Evolutionary conservation across 1,140 invertebrate species (phyloP), one percentile per base, ranked within the genome.

Genomic region (Leptoteleia sp.): DNA sequence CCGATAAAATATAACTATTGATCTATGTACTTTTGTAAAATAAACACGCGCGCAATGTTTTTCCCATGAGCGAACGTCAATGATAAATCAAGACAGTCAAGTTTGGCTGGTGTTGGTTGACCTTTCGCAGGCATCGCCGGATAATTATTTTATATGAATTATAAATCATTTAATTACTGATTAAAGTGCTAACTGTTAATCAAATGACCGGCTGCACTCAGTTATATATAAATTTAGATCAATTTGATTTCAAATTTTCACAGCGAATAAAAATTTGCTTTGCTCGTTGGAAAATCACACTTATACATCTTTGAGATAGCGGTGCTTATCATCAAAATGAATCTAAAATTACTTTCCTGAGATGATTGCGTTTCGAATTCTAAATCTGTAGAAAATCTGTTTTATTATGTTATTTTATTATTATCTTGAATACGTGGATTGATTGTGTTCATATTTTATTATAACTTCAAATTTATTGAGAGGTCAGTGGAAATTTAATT

Each of bases 71-170:
- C 16, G 27, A 31, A 31, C 19, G 17, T 25, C 16, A 35, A 50
- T 48, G 48, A 73, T 64, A 57, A 73, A 73, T 73, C 57, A 65
- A 64, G 9, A 7, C 25, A 64, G 9, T 64, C 57, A 54, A 64
- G 48, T 72, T 62, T 62, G 40, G 48, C 29, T 55, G 33, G 22
- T 38, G n/a, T n/a, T n/a, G n/a, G 64, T 25, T 72, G 50, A 72
- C 68, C 70, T 73, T 65, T 73, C 19, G 1, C 5, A 15, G 8
- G 1, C 35, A 38, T 59, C 27, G 19, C 12, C 12, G 12, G 17
- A 40, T 62, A 52, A 62, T 64, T 62, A 62, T 45, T 72, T 54
- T 57, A 54, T 54, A 73, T 40, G 29, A 55, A 73, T 62, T 57
- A 50, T 59, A 59, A 70, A 59, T 50, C 45, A 59, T 59, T 59